Percentiles rank a stretch among this genome's conserved stretches.
Evolutionary conservation across 2,113 vertebrate species (phyloP).

Genomic region (Centropristis striata): DNA sequence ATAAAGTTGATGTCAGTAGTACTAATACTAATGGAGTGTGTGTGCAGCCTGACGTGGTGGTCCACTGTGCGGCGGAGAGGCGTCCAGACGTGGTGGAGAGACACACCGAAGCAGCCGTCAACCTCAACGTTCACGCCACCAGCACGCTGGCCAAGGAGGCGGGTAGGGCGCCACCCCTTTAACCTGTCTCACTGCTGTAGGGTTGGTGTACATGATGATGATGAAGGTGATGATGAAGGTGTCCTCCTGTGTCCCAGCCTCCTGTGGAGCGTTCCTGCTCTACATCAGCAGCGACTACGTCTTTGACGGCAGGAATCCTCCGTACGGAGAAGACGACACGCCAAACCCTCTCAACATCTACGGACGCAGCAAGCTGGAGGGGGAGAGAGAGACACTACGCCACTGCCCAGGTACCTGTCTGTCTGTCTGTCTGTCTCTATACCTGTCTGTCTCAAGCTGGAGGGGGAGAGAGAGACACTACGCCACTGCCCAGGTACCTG

Average conservation of each 20-base stretch:
- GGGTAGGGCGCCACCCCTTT: no score
- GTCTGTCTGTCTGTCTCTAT: no score
- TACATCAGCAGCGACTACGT: conserved; percentile 98
- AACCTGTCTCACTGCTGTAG: no score
- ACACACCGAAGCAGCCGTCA: conserved; percentile 90
- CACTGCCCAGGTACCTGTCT: conserved; percentile 90
- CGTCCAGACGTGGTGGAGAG: conserved; percentile 95
- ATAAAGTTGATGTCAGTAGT: no score
- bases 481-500: no score
- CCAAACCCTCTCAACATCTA: conserved; percentile 94
- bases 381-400: conserved; percentile 90
- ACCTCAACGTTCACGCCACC: conserved; percentile 94
- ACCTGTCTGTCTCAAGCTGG: no score
- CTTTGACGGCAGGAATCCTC: conserved; percentile 94
- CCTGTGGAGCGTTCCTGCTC: conserved; percentile 89
- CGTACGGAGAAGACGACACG: conserved; percentile 92
- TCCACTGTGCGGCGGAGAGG: conserved; percentile 97
- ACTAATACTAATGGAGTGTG: no score
- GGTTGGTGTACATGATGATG: no score
- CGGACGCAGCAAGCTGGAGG: conserved; percentile 94
- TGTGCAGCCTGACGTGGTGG: conserved; percentile 91
- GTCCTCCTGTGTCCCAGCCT: neutral
- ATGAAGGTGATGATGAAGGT: no score
- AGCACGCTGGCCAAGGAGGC: conserved; percentile 93
- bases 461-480: no score